A percentile compares a stretch with the other conserved stretches of the same genome.
Conservation (phyloP, 2,797 vertebrate genomes). For the Rhynchotus rufescens region DNA sequence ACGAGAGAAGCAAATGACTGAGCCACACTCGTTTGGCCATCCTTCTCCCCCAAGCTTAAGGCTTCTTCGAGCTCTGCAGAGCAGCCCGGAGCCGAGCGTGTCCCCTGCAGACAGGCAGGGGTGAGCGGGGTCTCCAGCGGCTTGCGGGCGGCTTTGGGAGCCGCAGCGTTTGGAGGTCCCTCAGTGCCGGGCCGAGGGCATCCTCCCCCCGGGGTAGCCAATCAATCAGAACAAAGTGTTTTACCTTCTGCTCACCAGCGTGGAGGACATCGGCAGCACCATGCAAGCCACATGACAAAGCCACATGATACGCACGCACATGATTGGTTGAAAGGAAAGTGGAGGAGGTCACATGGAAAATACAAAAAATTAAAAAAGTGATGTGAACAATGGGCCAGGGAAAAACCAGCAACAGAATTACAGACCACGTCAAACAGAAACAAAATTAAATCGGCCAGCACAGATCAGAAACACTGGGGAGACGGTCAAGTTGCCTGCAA, state of each 20-base stretch:
- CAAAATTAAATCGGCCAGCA: slow-evolving; percentile 80
- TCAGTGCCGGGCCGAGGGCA: slow-evolving; percentile 17
- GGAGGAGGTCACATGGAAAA: slow-evolving; percentile 92
- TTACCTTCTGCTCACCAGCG: slow-evolving; percentile 98
- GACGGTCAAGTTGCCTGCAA: slow-evolving; percentile 76
- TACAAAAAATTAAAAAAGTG: slow-evolving; percentile 94
- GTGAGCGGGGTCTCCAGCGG: slow-evolving; percentile 43
- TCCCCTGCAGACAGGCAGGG: slow-evolving; percentile 25
- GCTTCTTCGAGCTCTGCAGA: neutral
- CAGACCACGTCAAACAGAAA: slow-evolving; percentile 84
- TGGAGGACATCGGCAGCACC: slow-evolving; percentile 92
- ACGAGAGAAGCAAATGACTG: slow-evolving; percentile 59
- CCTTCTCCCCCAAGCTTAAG: neutral
- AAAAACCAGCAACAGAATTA: slow-evolving; percentile 87
- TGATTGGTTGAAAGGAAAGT: slow-evolving; percentile 94
- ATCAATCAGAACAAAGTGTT: slow-evolving; percentile 85
- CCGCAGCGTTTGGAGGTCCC: slow-evolving; percentile 32
- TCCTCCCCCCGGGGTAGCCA: slow-evolving; percentile 73
- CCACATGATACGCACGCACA: slow-evolving; percentile 94
- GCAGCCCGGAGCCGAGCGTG: neutral
- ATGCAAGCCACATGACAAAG: slow-evolving; percentile 98
- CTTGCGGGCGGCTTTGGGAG: slow-evolving; percentile 16
- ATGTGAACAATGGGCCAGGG: slow-evolving; percentile 91
- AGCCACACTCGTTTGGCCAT: neutral
- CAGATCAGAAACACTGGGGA: slow-evolving; percentile 71